Evolutionary conservation across 64 coral and sea anemone species (phyloP).

Genomic region (Stichodactyla mertensii): DNA sequence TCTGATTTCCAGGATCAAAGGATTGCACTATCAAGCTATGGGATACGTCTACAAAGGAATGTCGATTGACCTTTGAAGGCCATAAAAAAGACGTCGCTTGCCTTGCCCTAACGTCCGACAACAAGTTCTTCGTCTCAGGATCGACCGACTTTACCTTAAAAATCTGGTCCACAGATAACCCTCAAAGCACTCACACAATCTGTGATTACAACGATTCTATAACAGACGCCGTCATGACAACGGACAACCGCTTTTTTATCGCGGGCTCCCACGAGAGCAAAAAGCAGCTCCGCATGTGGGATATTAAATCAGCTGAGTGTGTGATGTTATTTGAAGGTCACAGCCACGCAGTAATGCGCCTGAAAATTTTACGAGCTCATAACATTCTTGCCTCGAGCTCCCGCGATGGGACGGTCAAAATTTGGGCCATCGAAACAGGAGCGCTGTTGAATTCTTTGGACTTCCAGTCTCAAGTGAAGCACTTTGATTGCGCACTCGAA

Average conservation of each 20-base stretch:
- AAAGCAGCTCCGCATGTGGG: conserved; percentile 68
- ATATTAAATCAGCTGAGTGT: conserved; percentile 42
- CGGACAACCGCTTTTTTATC: conserved; percentile 49
- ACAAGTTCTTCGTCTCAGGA: conserved; percentile 45
- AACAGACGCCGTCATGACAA: conserved; percentile 52
- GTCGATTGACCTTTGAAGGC: conserved; percentile 38
- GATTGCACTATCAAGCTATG: conserved; percentile 69
- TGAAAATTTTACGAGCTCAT: conserved; percentile 28
- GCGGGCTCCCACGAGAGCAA: conserved; percentile 75
- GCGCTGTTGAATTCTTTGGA: conserved; percentile 67
- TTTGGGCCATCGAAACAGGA: conserved; percentile 51
- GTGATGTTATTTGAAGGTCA: conserved; percentile 51
- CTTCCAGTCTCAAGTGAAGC: conserved; percentile 83
- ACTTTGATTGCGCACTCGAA: conserved; percentile 41
- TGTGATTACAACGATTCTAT: conserved; percentile 57
- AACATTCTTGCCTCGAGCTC: conserved; percentile 64
- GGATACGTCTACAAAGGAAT: conserved; percentile 35
- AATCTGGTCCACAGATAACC: conserved; percentile 41
- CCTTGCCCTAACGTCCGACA: conserved; percentile 49
- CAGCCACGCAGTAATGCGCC: conserved; percentile 71
- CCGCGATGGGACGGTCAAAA: conserved; percentile 76
- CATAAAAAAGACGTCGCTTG: conserved; percentile 57
- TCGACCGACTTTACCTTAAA: conserved; percentile 67
- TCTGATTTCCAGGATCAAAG: conserved; percentile 34
- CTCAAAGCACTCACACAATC: conserved; percentile 31